Evolutionary conservation across 2,113 vertebrate species (phyloP).

Genomic region (Centrocercus urophasianus): DNA sequence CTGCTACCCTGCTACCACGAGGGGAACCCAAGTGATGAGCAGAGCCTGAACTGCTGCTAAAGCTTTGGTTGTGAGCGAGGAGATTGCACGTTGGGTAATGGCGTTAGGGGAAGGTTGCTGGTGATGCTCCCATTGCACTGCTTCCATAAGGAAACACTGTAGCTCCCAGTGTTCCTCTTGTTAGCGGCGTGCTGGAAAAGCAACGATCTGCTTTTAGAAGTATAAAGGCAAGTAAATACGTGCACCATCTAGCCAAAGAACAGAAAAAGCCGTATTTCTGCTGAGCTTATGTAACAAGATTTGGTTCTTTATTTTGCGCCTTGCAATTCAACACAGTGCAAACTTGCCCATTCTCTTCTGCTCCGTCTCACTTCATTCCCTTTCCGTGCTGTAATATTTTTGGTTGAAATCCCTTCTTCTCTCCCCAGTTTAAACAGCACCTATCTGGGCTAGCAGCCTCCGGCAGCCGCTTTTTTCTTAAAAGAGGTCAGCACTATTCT

Average conservation of each 20-base stretch:
- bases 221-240: rapidly evolving
- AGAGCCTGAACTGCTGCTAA: neutral
- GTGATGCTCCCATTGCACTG: neutral
- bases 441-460: neutral
- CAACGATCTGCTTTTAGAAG: neutral
- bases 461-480: neutral
- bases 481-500: neutral
- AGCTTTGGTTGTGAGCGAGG: neutral
- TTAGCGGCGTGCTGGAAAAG: neutral
- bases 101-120: neutral
- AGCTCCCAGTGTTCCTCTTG: neutral
- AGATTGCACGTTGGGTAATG: neutral
- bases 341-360: neutral
- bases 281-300: neutral
- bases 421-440: neutral
- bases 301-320: neutral
- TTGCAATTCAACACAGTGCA: neutral
- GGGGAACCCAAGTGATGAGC: rapidly evolving
- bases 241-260: neutral
- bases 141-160: rapidly evolving
- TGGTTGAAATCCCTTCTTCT: neutral
- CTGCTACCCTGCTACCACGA: neutral
- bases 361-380: neutral
- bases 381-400: neutral
- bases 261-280: neutral